Evolutionary conservation across 2,797 vertebrate species (phyloP).

Genomic region (Muscicapa striata): DNA sequence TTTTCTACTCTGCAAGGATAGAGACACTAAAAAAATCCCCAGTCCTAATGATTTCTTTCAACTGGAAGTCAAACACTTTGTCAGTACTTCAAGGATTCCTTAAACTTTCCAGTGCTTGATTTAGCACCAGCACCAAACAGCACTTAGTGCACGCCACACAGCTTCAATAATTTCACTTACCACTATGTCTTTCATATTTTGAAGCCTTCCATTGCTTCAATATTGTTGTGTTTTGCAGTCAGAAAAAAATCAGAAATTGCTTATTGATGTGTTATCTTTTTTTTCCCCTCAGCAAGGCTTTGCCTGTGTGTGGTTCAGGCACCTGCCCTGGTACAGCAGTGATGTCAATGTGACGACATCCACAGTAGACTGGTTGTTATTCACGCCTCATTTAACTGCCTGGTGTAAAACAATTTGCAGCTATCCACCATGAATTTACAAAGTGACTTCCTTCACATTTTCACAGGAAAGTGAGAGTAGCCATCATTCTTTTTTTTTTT

Average conservation of each 20-base stretch:
- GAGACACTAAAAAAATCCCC: neutral
- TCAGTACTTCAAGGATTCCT: constrained; percentile 14
- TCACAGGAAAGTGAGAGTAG: neutral
- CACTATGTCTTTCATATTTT: neutral
- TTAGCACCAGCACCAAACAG: neutral
- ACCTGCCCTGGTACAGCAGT: neutral
- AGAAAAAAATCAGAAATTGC: neutral
- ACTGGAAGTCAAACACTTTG: neutral
- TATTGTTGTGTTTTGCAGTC: neutral
- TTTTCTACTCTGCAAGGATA: neutral
- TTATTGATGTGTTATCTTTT: neutral
- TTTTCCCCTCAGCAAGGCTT: neutral
- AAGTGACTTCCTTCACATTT: neutral
- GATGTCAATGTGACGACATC: neutral
- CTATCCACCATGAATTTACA: neutral
- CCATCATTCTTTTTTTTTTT: neutral
- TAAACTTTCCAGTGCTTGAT: neutral
- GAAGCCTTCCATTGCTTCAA: neutral
- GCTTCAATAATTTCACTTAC: neutral
- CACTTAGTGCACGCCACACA: neutral
- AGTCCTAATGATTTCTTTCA: neutral
- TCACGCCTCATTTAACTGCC: constrained; percentile 24
- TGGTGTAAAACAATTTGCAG: neutral
- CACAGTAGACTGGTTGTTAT: neutral
- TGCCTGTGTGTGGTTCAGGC: neutral